These are phyloP conservation scores for Umimayanthus chanpuru DNA, from an alignment of 92 coral and sea anemone genomes.

Conservation along the genomic window DNA sequence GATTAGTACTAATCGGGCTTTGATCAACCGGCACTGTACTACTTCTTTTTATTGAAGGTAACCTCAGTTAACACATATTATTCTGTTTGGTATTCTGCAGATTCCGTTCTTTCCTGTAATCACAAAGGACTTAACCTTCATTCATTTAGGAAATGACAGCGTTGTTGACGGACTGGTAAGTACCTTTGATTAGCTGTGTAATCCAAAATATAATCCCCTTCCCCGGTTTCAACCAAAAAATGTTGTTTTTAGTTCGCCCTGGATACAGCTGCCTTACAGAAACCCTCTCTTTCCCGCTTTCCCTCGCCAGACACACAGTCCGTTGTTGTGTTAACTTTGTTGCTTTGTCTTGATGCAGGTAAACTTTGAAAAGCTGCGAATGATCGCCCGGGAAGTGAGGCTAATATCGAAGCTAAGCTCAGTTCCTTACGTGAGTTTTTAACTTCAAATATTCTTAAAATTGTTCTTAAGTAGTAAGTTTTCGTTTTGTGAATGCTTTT, in stretches of 20 bases:
- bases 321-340: background rate
- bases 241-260: no score
- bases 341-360: conserved; percentile 57
- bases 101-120: conserved; percentile 97
- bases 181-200: background rate
- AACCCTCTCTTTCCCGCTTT: no score
- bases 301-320: no score
- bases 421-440: conserved; percentile 83
- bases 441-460: no score
- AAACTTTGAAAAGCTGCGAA: conserved; percentile 95
- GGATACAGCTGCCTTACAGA: no score
- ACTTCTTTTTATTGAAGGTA: no score
- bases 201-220: background rate
- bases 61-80: background rate
- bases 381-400: conserved; percentile 95
- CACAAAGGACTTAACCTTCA: conserved; percentile 91
- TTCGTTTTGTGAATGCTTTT: no score
- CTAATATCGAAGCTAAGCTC: conserved; percentile 87
- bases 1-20: no score
- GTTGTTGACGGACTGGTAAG: conserved; percentile 94
- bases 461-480: no score
- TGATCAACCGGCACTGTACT: background rate
- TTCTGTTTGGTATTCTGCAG: conserved; percentile 33
- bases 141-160: conserved; percentile 92
- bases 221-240: background rate